Base-by-base conservation (phyloP, 2,113 vertebrate species). In the Puffinus mauretanicus region DNA sequence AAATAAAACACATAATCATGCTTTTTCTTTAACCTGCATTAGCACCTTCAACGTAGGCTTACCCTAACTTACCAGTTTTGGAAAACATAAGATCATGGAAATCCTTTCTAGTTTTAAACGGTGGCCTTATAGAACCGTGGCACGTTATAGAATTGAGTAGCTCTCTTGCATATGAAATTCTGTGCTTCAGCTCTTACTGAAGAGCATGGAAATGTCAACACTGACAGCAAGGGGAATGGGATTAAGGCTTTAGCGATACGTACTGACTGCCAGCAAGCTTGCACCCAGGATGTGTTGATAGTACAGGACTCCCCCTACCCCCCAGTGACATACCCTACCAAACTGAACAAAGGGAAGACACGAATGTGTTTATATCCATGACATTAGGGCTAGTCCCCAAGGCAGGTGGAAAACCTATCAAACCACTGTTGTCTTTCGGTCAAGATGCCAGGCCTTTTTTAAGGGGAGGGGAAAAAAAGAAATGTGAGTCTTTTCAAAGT, bases 401-500 rank as follows among this genome's bases (percentile, higher is more conserved):
- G 61, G 62, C 40, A 82, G 32, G 62, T 66, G 40, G 77, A 66
- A 94, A 94, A 67, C 36, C 66, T 79, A 19, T 5, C 61, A 62
- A 84, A 61, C 17, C n/a, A 24, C 26, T 58, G 21, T 12, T 38
- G 16, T 25, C 73, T 77, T 52, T 51, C 32, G 73, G 85, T 93
- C 93, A 97, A 46, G 58, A 67, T 71, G 36, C 18, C 55, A 91
- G 19, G 22, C 11, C 14, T 82, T 91, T 87, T 89, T 57, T 65
- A 80, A 66, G 9, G 20, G 26, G 66, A 88, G 24, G 52, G 30
- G 6, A 32, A 42, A n/a, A 81, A 60, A 55, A 18, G 15, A 73
- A 83, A 42, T 30, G 20, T 15, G 52, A 90, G 71, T 89, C 87
- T 92, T 97, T 94, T 94, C 95, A 96, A 97, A 97, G 90, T 97